Evolutionary conservation across 1,140 invertebrate species (phyloP).

Genomic region (Eufriesea mexicana): DNA sequence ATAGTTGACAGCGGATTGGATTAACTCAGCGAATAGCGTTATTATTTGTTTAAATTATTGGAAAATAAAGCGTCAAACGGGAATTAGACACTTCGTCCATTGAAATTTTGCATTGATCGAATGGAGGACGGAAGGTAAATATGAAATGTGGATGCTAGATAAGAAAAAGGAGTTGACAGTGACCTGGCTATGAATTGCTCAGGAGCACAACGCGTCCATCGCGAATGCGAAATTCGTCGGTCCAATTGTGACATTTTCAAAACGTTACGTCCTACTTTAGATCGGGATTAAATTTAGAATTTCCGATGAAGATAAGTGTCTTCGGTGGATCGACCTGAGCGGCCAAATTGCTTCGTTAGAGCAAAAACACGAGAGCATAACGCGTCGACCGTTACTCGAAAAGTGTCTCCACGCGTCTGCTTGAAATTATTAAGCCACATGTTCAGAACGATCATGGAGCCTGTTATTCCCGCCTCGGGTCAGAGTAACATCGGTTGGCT

Average conservation of each 20-base stretch:
- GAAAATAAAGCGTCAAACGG: no score
- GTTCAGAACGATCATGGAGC: neutral
- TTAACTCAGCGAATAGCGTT: no score
- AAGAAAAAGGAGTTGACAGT: no score
- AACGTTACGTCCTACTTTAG: neutral
- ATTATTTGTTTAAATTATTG: no score
- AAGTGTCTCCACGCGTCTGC: neutral
- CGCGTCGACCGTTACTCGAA: neutral
- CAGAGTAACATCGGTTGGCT: neutral
- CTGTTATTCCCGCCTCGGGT: neutral
- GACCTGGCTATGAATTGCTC: no score
- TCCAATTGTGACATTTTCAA: neutral
- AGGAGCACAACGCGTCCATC: no score
- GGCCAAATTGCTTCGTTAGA: neutral
- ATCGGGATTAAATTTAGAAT: neutral
- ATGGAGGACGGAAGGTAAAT: no score
- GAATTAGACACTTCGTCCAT: no score
- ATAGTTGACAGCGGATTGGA: no score
- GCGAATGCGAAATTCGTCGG: no score
- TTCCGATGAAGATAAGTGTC: neutral
- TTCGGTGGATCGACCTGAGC: neutral
- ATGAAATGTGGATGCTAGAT: no score
- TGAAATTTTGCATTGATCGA: no score
- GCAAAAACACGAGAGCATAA: neutral
- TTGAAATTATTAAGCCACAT: conserved; percentile 6